Conservation (phyloP, 2,888 invertebrate genomes). For the Eilema sororculum region DNA sequence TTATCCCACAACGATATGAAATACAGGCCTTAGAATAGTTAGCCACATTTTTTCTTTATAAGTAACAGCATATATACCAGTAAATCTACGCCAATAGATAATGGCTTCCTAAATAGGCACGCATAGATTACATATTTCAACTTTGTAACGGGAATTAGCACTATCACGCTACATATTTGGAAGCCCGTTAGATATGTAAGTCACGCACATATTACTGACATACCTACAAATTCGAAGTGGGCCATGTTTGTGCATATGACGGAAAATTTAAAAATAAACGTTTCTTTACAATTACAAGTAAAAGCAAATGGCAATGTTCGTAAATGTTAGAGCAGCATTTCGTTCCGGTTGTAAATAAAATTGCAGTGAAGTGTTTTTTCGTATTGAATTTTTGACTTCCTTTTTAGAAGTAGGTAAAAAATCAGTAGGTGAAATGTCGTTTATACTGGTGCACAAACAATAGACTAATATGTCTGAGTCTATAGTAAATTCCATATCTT, state of each 20-base stretch:
- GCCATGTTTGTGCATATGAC: background rate
- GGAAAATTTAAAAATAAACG: background rate
- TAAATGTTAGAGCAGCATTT: background rate
- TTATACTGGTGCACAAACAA: too few relatives aligned
- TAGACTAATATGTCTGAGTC: too few relatives aligned
- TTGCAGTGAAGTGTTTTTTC: background rate
- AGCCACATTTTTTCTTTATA: background rate
- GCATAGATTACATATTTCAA: background rate
- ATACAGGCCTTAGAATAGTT: too few relatives aligned
- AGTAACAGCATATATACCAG: background rate
- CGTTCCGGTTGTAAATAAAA: background rate
- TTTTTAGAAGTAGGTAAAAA: too few relatives aligned
- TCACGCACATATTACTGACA: slow-evolving; percentile 2
- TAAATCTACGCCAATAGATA: background rate
- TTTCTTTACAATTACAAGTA: background rate
- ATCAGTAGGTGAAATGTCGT: too few relatives aligned
- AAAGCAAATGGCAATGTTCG: background rate
- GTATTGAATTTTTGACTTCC: too few relatives aligned
- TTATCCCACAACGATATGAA: too few relatives aligned
- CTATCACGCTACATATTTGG: slow-evolving; percentile 5
- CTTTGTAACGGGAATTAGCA: slow-evolving; percentile 5
- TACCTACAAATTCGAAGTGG: background rate
- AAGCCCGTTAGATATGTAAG: slow-evolving; percentile 4
- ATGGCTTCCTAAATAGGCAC: background rate
- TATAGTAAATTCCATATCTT: too few relatives aligned